These are phyloP conservation scores for Sarcophaga rosellei DNA, from an alignment of 2,888 invertebrate genomes.

Conservation along the genomic window DNA sequence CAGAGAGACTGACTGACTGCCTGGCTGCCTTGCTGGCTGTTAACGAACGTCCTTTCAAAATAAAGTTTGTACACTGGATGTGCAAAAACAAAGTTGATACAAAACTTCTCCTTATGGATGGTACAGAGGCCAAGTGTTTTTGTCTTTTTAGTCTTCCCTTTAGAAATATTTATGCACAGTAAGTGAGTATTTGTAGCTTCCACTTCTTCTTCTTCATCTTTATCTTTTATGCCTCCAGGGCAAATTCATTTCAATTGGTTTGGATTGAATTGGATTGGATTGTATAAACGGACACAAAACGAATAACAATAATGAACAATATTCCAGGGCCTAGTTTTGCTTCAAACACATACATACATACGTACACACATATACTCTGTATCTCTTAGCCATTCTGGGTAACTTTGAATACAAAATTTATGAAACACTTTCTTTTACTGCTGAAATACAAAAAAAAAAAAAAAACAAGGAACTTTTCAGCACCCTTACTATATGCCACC, in stretches of 20 bases:
- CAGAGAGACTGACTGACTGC: neutral
- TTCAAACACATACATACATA: neutral
- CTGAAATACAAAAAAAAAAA: constrained; percentile 4
- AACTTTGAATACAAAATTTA: neutral
- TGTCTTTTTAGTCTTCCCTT: too few species aligned
- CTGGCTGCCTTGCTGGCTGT: constrained; percentile 16
- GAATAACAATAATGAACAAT: constrained; percentile 47
- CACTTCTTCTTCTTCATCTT: constrained; percentile 1
- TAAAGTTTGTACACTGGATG: neutral
- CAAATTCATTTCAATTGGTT: constrained; percentile 60
- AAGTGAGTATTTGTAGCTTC: constrained; percentile 20
- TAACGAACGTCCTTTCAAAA: constrained; percentile 18
- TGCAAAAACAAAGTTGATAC: neutral
- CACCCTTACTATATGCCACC: constrained; percentile 33
- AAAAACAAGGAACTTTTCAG: constrained; percentile 24
- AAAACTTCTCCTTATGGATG: neutral
- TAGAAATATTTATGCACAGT: constrained; percentile 17
- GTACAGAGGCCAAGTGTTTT: too few species aligned
- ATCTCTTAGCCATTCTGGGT: constrained; percentile 21
- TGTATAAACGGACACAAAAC: constrained; percentile 47
- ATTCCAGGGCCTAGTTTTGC: neutral
- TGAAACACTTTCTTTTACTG: constrained; percentile 27
- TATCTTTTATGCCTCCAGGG: constrained; percentile 55
- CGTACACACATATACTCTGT: neutral
- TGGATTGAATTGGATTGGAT: constrained; percentile 41